A percentile compares a stretch with the other conserved stretches of the same genome.
Conservation (phyloP, 2,797 vertebrate genomes). For the Vespertilio murinus region DNA sequence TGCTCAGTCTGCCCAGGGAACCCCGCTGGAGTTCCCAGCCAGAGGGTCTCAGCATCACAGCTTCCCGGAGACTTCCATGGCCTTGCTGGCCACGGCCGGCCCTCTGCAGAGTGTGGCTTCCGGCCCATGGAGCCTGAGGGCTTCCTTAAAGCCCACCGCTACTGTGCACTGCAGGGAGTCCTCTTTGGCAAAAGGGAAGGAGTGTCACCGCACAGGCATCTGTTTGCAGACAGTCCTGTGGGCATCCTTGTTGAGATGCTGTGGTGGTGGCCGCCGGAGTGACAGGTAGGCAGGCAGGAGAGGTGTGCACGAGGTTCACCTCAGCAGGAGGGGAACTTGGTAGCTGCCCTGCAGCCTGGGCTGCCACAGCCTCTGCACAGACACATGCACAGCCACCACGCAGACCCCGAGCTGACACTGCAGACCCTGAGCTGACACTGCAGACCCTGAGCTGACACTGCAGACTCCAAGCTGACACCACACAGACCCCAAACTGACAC, state of each 20-base stretch:
- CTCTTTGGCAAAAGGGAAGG: not conserved
- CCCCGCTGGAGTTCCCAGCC: not conserved
- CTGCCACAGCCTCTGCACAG: too few species aligned
- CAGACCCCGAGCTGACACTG: too few species aligned
- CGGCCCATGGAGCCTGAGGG: not conserved
- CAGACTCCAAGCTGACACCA: too few species aligned
- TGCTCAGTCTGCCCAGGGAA: not conserved
- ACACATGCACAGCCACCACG: too few species aligned
- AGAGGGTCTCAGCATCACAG: not conserved
- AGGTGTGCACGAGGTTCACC: fast-evolving
- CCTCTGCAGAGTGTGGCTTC: not conserved
- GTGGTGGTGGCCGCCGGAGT: not conserved
- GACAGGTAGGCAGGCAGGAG: not conserved
- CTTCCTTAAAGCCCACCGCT: not conserved
- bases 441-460: too few species aligned
- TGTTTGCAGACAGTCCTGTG: not conserved
- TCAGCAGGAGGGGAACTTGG: not conserved
- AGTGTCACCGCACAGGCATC: not conserved
- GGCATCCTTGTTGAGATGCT: not conserved
- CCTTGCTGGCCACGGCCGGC: not conserved
- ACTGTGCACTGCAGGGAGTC: not conserved
- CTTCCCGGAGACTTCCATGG: not conserved
- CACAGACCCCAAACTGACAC: too few species aligned
- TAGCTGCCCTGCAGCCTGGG: not conserved
- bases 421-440: too few species aligned